Conservation (phyloP, 2,113 vertebrate species). For the Neofelis nebulosa region DNA sequence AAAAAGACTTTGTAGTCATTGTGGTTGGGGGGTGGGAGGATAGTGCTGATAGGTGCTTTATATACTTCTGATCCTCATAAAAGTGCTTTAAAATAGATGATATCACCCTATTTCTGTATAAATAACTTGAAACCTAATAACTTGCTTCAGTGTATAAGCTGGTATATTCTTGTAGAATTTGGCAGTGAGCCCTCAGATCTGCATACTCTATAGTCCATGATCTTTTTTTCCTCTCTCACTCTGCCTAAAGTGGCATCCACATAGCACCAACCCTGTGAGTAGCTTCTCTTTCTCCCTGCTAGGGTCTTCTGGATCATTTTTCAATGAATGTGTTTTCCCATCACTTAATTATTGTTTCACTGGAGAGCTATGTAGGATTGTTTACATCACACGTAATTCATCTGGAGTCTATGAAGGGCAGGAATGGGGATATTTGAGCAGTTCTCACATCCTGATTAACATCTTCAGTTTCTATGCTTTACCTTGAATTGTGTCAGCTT, state of each 20-base stretch:
- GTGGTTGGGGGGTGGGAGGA: background rate
- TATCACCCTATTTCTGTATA: constrained; percentile 21
- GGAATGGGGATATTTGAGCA: background rate
- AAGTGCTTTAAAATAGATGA: constrained; percentile 20
- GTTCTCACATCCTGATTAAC: constrained; percentile 46
- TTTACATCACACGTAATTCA: constrained; percentile 28
- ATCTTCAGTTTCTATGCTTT: background rate
- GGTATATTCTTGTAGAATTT: constrained; percentile 38
- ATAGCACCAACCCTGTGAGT: background rate
- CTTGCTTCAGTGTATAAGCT: background rate
- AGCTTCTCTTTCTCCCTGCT: background rate
- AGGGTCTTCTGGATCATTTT: constrained; percentile 30
- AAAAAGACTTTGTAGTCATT: background rate
- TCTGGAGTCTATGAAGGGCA: background rate
- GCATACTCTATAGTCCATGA: background rate
- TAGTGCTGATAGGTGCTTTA: background rate
- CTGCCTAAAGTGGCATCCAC: background rate
- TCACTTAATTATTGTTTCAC: background rate
- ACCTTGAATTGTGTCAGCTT: constrained; percentile 35
- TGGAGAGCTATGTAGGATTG: background rate
- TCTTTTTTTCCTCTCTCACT: background rate
- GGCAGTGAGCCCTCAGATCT: background rate
- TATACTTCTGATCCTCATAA: background rate
- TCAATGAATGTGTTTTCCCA: background rate
- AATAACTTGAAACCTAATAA: constrained; percentile 44